Conservation (phyloP, 2,888 invertebrate genomes). For the Scaptomyza tumidula region DNA sequence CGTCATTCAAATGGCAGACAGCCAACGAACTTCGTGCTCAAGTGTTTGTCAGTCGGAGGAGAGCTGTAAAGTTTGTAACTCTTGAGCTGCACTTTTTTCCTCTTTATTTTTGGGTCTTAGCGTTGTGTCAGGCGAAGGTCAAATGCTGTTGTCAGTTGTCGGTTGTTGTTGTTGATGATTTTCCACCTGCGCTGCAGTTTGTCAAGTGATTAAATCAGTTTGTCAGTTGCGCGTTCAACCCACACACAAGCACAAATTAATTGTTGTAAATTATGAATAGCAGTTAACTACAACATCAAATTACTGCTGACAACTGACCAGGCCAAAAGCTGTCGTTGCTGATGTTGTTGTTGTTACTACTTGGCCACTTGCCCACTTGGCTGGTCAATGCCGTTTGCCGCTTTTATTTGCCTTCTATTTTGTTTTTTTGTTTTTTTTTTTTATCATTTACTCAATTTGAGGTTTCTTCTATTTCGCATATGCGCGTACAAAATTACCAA, state of each 20-base stretch:
- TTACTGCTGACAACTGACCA: slow-evolving; percentile 36
- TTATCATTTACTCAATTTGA: slow-evolving; percentile 3
- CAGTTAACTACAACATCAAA: slow-evolving; percentile 23
- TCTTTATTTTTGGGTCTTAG: slow-evolving; percentile 10
- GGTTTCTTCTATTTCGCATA: slow-evolving; percentile 31
- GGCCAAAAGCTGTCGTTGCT: slow-evolving; percentile 20
- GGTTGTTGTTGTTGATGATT: slow-evolving; percentile 12
- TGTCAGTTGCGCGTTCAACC: slow-evolving; percentile 13
- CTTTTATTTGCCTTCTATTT: slow-evolving; percentile 39
- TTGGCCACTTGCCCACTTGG: slow-evolving; percentile 59
- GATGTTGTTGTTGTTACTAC: slow-evolving; percentile 8
- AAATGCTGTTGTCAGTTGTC: slow-evolving; percentile 48
- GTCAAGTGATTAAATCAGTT: slow-evolving; percentile 62
- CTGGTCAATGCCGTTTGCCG: slow-evolving; percentile 75
- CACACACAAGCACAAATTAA: slow-evolving; percentile 39
- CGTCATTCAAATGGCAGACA: slow-evolving; percentile 81
- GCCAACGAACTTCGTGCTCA: slow-evolving; percentile 77
- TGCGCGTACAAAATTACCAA: slow-evolving; percentile 21
- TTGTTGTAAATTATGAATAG: slow-evolving; percentile 61
- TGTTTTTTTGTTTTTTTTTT: slow-evolving; percentile 23
- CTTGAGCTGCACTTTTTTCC: slow-evolving; percentile 57
- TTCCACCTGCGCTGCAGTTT: slow-evolving; percentile 65
- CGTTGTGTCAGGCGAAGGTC: slow-evolving; percentile 69
- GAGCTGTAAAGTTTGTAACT: slow-evolving; percentile 41
- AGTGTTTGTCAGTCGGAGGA: slow-evolving; percentile 54